Conservation (phyloP, 2,888 invertebrate species). For the Dermolepida albohirtum region DNA sequence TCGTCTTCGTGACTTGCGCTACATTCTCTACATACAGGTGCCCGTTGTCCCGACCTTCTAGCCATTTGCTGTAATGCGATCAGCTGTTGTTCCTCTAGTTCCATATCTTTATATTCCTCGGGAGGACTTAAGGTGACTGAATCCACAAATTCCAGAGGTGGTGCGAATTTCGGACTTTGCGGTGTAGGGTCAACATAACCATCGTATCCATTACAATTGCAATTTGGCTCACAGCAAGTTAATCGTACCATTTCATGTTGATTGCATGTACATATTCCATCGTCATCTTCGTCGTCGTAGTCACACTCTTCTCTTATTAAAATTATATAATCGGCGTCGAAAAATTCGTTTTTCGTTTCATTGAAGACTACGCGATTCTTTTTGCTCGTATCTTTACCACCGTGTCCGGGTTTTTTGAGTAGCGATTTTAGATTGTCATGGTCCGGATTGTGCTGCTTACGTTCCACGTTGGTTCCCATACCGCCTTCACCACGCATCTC, state of each 20-base stretch:
- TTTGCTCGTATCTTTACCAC: conserved; percentile 65
- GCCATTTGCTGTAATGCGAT: conserved; percentile 71
- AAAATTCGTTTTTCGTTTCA: conserved; percentile 90
- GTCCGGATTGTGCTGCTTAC: conserved; percentile 70
- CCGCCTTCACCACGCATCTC: conserved; percentile 61
- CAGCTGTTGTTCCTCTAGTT: conserved; percentile 70
- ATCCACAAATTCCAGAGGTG: conserved; percentile 79
- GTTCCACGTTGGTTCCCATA: conserved; percentile 64
- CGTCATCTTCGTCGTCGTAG: conserved; percentile 83
- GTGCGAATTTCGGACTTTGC: conserved; percentile 73
- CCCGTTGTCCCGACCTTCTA: conserved; percentile 53
- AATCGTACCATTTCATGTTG: conserved; percentile 75
- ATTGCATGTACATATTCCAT: conserved; percentile 77
- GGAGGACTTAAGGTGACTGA: conserved; percentile 90
- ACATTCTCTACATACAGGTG: conserved; percentile 63
- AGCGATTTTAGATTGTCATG: conserved; percentile 77
- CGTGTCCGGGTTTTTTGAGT: conserved; percentile 80
- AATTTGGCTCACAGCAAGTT: conserved; percentile 76
- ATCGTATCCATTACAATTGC: conserved; percentile 64
- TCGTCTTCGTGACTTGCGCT: conserved; percentile 62
- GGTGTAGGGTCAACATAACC: conserved; percentile 59
- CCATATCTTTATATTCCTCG: conserved; percentile 91
- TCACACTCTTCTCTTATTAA: conserved; percentile 89
- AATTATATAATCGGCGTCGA: conserved; percentile 93
- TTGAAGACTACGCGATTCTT: conserved; percentile 84